Conservation (phyloP, 2,888 invertebrate genomes). For the Diarsia rubi region DNA sequence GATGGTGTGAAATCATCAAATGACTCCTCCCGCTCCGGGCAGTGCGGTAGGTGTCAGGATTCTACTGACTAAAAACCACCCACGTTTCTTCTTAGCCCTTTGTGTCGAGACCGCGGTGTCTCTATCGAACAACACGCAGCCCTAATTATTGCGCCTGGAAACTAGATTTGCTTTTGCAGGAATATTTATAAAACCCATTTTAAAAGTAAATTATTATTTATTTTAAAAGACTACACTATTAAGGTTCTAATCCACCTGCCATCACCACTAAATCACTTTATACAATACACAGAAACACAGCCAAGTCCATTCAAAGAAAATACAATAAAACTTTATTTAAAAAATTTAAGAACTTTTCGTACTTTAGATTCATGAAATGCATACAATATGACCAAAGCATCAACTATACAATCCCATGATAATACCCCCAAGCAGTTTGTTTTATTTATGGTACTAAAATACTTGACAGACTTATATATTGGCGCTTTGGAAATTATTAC, state of each 20-base stretch:
- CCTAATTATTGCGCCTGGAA: background rate
- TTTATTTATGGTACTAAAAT: slow-evolving; percentile 73
- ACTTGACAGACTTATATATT: slow-evolving; percentile 69
- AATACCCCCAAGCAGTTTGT: slow-evolving; percentile 69
- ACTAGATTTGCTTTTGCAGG: background rate
- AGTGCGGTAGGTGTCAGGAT: too few relatives aligned
- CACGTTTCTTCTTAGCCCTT: too few relatives aligned
- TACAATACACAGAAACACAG: background rate
- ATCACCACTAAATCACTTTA: background rate
- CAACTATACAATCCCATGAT: slow-evolving; percentile 67
- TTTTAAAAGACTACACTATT: too few relatives aligned
- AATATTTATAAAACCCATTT: background rate
- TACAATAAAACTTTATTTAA: slow-evolving; percentile 20
- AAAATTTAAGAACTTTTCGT: slow-evolving; percentile 36
- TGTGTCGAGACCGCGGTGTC: too few relatives aligned
- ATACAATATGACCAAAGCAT: slow-evolving; percentile 65
- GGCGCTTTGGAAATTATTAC: slow-evolving; percentile 69
- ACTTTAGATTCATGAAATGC: slow-evolving; percentile 53
- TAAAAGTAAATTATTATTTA: background rate
- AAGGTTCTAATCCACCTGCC: slow-evolving; percentile 13
- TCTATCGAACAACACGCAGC: too few relatives aligned
- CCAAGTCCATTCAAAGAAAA: slow-evolving; percentile 31
- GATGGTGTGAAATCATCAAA: too few relatives aligned
- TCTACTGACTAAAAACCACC: too few relatives aligned
- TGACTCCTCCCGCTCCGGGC: too few relatives aligned